Evolutionary conservation across 2,113 vertebrate species (phyloP).

Genomic region (Hyla sarda): DNA sequence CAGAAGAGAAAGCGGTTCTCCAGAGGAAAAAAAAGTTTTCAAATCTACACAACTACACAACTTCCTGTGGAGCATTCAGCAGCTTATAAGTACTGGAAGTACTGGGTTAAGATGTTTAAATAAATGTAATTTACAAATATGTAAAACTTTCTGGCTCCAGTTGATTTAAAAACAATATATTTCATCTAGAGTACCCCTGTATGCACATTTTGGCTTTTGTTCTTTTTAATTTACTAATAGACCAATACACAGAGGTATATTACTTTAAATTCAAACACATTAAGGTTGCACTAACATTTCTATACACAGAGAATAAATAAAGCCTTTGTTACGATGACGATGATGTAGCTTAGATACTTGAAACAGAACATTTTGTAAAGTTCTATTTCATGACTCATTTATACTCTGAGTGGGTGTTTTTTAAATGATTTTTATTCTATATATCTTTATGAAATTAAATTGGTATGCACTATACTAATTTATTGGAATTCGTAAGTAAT

Average conservation of each 20-base stretch:
- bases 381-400: not conserved
- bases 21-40: no score
- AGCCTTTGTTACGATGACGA: not conserved
- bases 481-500: not conserved
- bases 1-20: no score
- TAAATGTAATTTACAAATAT: no score
- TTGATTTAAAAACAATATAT: no score
- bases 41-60: no score
- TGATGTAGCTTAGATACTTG: not conserved
- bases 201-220: no score
- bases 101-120: no score
- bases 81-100: no score
- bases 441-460: not conserved
- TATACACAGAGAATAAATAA: not conserved
- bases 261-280: not conserved
- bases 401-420: not conserved
- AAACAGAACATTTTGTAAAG: slow-evolving; percentile 3
- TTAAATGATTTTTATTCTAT: not conserved
- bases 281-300: not conserved
- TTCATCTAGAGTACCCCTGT: no score
- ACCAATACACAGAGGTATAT: not conserved
- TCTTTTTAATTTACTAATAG: not conserved
- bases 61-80: no score
- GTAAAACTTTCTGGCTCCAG: no score
- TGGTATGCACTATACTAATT: not conserved